These are phyloP conservation scores for Misgurnus anguillicaudatus DNA, from an alignment of 2,113 vertebrate genomes.

Conservation along the genomic window DNA sequence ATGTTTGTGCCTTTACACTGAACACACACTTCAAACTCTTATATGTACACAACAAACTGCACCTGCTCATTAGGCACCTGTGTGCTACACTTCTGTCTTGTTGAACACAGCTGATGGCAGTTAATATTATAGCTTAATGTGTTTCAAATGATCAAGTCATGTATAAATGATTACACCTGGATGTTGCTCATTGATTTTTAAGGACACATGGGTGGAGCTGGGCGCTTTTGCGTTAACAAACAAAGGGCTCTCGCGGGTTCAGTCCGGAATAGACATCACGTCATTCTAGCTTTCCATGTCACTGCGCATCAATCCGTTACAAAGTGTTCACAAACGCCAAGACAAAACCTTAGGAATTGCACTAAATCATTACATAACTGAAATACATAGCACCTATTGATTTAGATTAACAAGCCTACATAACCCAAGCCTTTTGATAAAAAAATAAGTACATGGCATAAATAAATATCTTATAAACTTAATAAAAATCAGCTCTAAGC, in stretches of 20 bases:
- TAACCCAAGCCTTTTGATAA: too few species aligned
- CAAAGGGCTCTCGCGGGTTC: constrained; percentile 29
- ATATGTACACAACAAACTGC: too few species aligned
- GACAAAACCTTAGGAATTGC: too few species aligned
- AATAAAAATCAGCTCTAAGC: background rate
- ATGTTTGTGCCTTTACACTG: too few species aligned
- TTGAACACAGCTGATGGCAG: background rate
- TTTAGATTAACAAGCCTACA: background rate
- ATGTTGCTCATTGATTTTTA: background rate
- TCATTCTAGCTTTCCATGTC: constrained; percentile 21
- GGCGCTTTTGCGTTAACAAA: constrained; percentile 27
- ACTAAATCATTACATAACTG: background rate
- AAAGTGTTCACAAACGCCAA: background rate
- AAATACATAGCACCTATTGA: background rate
- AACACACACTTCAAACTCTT: too few species aligned
- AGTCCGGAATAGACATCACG: constrained; percentile 35
- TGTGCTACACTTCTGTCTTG: background rate
- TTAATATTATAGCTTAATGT: background rate
- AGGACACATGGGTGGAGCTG: constrained; percentile 29
- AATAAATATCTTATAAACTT: background rate
- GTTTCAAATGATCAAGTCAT: background rate
- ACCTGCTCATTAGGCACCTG: too few species aligned
- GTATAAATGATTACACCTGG: background rate
- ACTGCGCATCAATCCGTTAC: constrained; percentile 8
- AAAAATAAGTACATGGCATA: background rate